A percentile compares a stretch with the other conserved stretches of the same genome.
Evolutionary conservation across 2,797 vertebrate species (phyloP).

Genomic region (Melanitta fusca): DNA sequence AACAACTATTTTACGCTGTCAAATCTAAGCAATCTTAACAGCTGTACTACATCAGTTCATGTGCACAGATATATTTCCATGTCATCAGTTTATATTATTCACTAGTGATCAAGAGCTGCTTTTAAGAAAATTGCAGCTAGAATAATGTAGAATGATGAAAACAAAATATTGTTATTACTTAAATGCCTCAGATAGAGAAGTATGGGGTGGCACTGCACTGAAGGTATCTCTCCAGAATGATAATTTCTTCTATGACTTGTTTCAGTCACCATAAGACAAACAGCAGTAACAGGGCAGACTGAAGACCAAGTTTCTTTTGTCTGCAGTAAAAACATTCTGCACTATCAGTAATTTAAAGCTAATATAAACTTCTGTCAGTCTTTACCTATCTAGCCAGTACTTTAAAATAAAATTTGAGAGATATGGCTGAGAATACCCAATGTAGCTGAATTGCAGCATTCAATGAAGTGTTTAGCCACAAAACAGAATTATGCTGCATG

Average conservation of each 20-base stretch:
- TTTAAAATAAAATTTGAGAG: neutral
- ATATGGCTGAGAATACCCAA: neutral
- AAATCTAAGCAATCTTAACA: conserved; percentile 6
- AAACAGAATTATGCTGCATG: neutral
- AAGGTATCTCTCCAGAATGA: neutral
- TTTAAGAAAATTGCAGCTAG: conserved; percentile 9
- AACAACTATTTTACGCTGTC: conserved; percentile 14
- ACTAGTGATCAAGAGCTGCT: neutral
- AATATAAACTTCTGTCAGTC: neutral
- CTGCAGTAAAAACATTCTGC: neutral
- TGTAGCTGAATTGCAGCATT: neutral
- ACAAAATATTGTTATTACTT: neutral
- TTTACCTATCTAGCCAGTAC: neutral
- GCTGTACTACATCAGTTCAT: neutral
- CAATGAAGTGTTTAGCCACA: neutral
- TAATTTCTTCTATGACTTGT: neutral
- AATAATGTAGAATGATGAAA: neutral
- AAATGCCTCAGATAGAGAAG: neutral
- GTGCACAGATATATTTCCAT: conserved; percentile 23
- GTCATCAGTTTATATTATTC: conserved; percentile 23
- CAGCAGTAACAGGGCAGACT: neutral
- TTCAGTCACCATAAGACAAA: neutral
- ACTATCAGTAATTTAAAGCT: neutral
- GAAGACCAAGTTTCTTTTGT: neutral
- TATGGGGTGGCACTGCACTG: neutral